Base-by-base conservation (phyloP, 2,113 vertebrate genomes). In the Gallinago media region DNA sequence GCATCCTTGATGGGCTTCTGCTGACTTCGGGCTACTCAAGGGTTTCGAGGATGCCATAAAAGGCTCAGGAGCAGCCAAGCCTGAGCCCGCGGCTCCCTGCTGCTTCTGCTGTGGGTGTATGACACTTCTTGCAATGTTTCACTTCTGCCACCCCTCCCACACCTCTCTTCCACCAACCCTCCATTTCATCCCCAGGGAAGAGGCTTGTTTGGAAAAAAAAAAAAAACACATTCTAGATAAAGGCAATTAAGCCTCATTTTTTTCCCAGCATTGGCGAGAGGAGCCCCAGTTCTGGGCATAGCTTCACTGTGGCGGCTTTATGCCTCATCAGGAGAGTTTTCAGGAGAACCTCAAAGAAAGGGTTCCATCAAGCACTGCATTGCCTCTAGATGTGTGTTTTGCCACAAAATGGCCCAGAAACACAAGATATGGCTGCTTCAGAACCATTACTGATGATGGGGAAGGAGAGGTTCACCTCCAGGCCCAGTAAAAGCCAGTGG, bases 21-120 rank as follows among this genome's bases (percentile, higher is more conserved):
- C 42, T 56, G 15, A 36, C 8, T 13, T 21, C 1, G 2, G n/a
- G 40, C 42, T 42, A 15, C 42, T 16, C 0, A 0, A 54, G 20
- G 15, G 6, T 46, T 76, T 67, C 36, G 20, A 31, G 52, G 31
- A 8, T 50, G 62, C 50, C 36, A 31, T 13, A 49, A 84, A 52
- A 79, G 15, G 18, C 49, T 54, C 2, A 7, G n/a, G 38, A 49
- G n/a, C 34, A 38, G 62, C 22, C 8, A 16, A 36, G 63, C 21
- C n/a, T 10, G 29, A 49, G 54, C 29, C 34, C 34, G 3, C 20
- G 54, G 26, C 50, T 36, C 40, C 62, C 25, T 31, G 63, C 52
- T 47, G 52, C 63, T 55, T 20, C 65, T 68, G 50, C n/a, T 40
- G 34, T 1, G 11, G 34, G 11, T 8, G 8, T 27, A 54, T 1